Percentiles rank a stretch among this genome's conserved stretches.
Evolutionary conservation across 2,113 vertebrate species (phyloP).

Genomic region (Cyanocitta stelleri): DNA sequence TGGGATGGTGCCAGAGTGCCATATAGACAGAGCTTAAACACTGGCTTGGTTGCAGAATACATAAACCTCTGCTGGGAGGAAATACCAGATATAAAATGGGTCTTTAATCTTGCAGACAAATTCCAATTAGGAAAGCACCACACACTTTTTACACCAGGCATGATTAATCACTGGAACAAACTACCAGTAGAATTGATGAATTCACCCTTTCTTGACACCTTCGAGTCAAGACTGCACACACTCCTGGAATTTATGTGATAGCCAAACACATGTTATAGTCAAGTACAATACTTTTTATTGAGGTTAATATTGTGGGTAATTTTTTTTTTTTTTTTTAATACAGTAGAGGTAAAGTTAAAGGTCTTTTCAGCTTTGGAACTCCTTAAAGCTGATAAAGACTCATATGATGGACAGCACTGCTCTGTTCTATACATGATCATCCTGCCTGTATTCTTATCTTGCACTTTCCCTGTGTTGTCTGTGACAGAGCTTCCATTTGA

Average conservation of each 20-base stretch:
- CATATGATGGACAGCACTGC: neutral
- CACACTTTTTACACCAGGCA: neutral
- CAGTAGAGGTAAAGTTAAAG: neutral
- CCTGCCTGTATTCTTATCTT: neutral
- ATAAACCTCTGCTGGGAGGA: constrained; percentile 20
- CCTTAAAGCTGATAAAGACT: neutral
- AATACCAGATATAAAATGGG: neutral
- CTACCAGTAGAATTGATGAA: neutral
- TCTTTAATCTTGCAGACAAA: constrained; percentile 39
- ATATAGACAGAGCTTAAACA: neutral
- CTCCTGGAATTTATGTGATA: neutral
- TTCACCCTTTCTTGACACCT: neutral
- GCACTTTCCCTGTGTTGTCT: neutral
- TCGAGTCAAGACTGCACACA: neutral
- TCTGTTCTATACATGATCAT: neutral
- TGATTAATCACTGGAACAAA: constrained; percentile 41
- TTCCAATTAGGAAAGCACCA: constrained; percentile 42
- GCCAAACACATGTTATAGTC: neutral
- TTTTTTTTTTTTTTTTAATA: neutral
- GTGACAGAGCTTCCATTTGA: neutral
- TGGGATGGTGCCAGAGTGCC: neutral
- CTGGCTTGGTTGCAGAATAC: neutral
- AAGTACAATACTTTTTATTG: neutral
- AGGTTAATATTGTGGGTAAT: neutral
- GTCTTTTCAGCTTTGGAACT: neutral